These are phyloP conservation scores for Drosophila anomalipes DNA, from an alignment of 2,888 invertebrate genomes.

Conservation along the genomic window DNA sequence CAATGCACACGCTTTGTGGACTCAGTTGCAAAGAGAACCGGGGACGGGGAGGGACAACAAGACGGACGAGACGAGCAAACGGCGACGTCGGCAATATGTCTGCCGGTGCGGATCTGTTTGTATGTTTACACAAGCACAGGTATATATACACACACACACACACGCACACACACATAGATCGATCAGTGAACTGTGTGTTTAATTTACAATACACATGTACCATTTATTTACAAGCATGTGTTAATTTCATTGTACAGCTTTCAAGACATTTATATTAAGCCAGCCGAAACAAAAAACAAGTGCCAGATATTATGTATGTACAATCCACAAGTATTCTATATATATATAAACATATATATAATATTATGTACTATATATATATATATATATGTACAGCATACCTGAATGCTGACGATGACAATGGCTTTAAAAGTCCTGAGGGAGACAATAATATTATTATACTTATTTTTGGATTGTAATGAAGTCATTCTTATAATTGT, in stretches of 20 bases:
- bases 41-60: background rate
- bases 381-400: constrained; percentile 5
- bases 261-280: constrained; percentile 56
- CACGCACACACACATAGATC: constrained; percentile 21
- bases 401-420: constrained; percentile 38
- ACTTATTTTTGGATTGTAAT: constrained; percentile 7
- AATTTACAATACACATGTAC: constrained; percentile 70
- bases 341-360: background rate
- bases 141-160: background rate
- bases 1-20: constrained; percentile 69
- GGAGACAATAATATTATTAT: constrained; percentile 16
- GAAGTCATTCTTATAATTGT: constrained; percentile 24
- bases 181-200: constrained; percentile 68
- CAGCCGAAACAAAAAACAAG: constrained; percentile 38
- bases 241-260: constrained; percentile 66
- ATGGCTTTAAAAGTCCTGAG: constrained; percentile 42
- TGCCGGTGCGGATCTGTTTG: constrained; percentile 57
- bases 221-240: constrained; percentile 66
- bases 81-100: constrained; percentile 59
- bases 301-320: constrained; percentile 16
- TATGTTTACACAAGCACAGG: constrained; percentile 47
- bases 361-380: background rate
- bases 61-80: background rate
- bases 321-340: background rate
- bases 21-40: constrained; percentile 65